Base-by-base conservation (phyloP, 2,113 vertebrate genomes). In the Barbus barbus region DNA sequence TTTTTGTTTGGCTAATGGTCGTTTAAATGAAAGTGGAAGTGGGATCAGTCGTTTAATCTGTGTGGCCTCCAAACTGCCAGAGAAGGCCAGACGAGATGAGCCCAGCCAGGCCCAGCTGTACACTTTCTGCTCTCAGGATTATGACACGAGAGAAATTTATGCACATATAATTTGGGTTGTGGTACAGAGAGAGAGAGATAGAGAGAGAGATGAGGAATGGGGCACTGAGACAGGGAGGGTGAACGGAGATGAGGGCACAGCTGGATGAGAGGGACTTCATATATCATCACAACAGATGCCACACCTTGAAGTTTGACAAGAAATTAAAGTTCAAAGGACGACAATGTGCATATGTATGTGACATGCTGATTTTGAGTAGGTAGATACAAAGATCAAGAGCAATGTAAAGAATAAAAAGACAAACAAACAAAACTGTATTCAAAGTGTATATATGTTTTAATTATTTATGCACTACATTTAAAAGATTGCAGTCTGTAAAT, bases 151-250 rank as follows among this genome's bases (percentile, higher is more conserved):
- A 61, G 53, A 58, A 71, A 63, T 82, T 63, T 53, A 67, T 53
- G 67, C 38, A 77, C 74, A 65, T 74, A 44, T 69, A 20, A 79
- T 18, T 80, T 33, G 61, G 76, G 73, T 77, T 78, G 53, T 41
- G 48, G 79, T 20, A 84, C 73, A 46, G 80, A 63, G 38, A 65
- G 78, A 53, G 48, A 82, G 9, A 67, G 16, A 33, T 33, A 36
- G 36, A 73, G 26, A 88, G 89, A 91, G 87, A 90, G 90, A 90
- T 88, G 87, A 83, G 81, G 82, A 69, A 28, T 38, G 36, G 69
- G 51, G 81, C 83, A 81, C 79, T 67, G 74, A 88, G 87, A 82
- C 88, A 44, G 36, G 65, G 22, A n/a, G 24, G 14, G 67, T 8
- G 22, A 46, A 31, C 4, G 0, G 8, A 16, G 20, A 46, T 28